Conservation (phyloP, 2,797 vertebrate species). For the Pseudomugil gertrudae region DNA sequence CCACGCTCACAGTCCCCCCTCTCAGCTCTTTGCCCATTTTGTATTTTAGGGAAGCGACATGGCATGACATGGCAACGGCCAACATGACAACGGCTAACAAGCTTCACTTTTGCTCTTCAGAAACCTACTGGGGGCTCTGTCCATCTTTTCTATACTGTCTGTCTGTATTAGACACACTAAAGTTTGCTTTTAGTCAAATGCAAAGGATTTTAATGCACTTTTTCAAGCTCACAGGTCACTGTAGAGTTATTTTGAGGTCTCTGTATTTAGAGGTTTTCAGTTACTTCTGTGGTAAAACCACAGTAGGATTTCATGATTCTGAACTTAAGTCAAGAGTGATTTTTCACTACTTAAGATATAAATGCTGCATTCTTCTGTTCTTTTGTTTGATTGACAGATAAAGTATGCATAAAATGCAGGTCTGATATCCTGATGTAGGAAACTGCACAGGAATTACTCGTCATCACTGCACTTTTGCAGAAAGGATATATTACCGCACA, state of each 20-base stretch:
- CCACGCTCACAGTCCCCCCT: too few species aligned
- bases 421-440: conserved; percentile 31
- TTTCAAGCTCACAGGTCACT: conserved; percentile 55
- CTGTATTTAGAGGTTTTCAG: conserved; percentile 57
- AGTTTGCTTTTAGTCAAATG: conserved; percentile 75
- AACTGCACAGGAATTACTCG: conserved; percentile 44
- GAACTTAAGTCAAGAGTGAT: conserved; percentile 59
- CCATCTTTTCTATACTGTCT: too few species aligned
- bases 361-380: conserved; percentile 56
- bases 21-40: too few species aligned
- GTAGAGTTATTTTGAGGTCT: conserved; percentile 52
- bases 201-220: conserved; percentile 71
- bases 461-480: conserved; percentile 62
- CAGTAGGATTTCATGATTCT: conserved; percentile 53
- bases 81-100: too few species aligned
- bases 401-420: conserved; percentile 40
- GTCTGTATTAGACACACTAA: too few species aligned
- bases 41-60: too few species aligned
- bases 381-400: conserved; percentile 57
- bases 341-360: conserved; percentile 44
- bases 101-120: too few species aligned
- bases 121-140: too few species aligned
- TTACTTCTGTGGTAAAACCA: conserved; percentile 65
- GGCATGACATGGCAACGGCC: too few species aligned
- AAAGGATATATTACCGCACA: conserved; percentile 47